phyloP scores from a whole-genome alignment of 2,113 vertebrate genomes.

The Phyllopteryx taeniolatus region DNA sequence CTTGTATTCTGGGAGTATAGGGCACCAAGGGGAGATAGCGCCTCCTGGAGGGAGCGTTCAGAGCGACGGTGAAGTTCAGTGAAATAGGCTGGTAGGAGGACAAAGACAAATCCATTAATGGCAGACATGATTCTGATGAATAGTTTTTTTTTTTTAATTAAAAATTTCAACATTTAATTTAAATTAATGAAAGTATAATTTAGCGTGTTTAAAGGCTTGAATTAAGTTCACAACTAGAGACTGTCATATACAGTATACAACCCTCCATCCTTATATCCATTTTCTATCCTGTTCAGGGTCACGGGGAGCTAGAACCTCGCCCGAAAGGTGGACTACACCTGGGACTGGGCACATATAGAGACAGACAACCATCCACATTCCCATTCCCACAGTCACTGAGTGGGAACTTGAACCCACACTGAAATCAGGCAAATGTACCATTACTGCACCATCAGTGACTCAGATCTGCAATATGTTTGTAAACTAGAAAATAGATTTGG shows the following conservation, averaged over 20 bases:
- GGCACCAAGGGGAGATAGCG: slow-evolving; percentile 75
- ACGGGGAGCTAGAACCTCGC: too few species aligned
- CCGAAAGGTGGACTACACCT: too few species aligned
- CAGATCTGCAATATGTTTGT: too few species aligned
- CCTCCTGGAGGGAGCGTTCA: slow-evolving; percentile 81
- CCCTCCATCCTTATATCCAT: too few species aligned
- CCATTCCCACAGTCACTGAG: background rate
- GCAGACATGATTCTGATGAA: background rate
- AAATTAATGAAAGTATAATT: background rate
- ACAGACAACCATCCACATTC: too few species aligned
- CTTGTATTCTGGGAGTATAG: slow-evolving; percentile 79
- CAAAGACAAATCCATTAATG: background rate
- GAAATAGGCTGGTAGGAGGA: slow-evolving; percentile 79
- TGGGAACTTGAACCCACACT: background rate
- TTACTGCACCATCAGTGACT: too few species aligned
- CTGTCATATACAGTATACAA: too few species aligned
- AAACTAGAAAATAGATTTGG: background rate
- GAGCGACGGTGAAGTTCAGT: slow-evolving; percentile 83
- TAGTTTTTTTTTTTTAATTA: background rate
- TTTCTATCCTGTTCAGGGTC: too few species aligned
- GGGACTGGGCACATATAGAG: too few species aligned
- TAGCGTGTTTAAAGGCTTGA: too few species aligned
- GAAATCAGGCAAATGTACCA: background rate
- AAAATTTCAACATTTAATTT: background rate
- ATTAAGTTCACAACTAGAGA: too few species aligned